These are phyloP conservation scores for Diceros bicornis DNA, from an alignment of 2,797 vertebrate genomes.

Conservation along the genomic window DNA sequence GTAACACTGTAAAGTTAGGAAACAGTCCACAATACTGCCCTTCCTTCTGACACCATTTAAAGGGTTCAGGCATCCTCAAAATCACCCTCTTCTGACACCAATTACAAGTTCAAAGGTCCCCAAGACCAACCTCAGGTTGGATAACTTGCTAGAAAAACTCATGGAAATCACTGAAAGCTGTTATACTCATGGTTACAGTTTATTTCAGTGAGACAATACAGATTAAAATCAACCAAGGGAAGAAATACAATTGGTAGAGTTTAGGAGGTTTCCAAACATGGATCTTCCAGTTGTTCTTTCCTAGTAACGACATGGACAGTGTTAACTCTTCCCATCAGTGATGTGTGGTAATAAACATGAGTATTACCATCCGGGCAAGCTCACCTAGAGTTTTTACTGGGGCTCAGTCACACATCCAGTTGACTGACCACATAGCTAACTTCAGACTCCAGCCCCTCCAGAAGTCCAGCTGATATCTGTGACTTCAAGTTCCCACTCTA, in stretches of 20 bases:
- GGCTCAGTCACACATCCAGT: not conserved
- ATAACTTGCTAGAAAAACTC: not conserved
- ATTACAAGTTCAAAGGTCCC: not conserved
- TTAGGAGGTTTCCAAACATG: not conserved
- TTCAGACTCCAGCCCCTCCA: not conserved
- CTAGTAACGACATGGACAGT: not conserved
- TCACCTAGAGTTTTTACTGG: not conserved
- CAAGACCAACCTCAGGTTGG: not conserved
- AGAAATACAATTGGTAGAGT: not conserved
- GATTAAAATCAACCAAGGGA: not conserved
- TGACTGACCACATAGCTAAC: not conserved
- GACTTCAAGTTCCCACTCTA: not conserved
- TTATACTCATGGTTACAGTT: not conserved
- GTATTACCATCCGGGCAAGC: no score
- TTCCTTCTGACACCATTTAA: not conserved
- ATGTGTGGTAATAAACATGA: not conserved
- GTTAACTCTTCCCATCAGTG: not conserved
- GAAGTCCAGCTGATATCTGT: not conserved
- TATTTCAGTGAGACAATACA: not conserved
- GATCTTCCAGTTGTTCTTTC: not conserved
- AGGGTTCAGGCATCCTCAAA: not conserved
- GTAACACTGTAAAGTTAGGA: not conserved
- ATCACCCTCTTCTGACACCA: not conserved
- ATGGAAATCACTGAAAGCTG: not conserved
- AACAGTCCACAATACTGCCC: not conserved